These are phyloP conservation scores for Parauchenoglanis punctatus DNA, from an alignment of 2,797 vertebrate genomes.

Conservation along the genomic window DNA sequence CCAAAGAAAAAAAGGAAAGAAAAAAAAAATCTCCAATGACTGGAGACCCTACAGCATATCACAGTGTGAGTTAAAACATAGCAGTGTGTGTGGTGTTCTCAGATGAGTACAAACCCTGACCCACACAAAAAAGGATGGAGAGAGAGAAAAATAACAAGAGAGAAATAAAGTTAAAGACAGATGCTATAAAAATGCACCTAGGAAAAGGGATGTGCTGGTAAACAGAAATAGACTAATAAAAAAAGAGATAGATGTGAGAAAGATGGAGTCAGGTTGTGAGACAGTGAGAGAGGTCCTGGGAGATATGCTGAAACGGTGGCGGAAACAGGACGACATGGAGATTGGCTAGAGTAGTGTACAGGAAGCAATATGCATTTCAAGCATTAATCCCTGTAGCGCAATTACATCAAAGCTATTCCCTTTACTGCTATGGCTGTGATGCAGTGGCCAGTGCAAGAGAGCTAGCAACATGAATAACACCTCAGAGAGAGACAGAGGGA, in stretches of 20 bases:
- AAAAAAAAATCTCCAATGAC: neutral
- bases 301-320: slow-evolving; percentile 20
- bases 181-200: slow-evolving; percentile 44
- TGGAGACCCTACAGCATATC: neutral
- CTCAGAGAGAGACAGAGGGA: slow-evolving; percentile 25
- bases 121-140: neutral
- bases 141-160: slow-evolving; percentile 49
- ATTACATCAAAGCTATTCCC: slow-evolving; percentile 48
- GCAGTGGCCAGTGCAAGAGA: slow-evolving; percentile 30
- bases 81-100: slow-evolving; percentile 12
- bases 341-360: slow-evolving; percentile 19
- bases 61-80: neutral
- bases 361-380: slow-evolving; percentile 57
- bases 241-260: slow-evolving; percentile 33
- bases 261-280: slow-evolving; percentile 36
- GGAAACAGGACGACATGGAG: slow-evolving; percentile 61
- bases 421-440: slow-evolving; percentile 43
- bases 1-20: slow-evolving; percentile 20
- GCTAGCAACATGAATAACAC: slow-evolving; percentile 48
- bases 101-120: neutral
- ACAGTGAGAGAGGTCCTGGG: slow-evolving; percentile 46
- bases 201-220: slow-evolving; percentile 22
- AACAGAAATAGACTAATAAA: slow-evolving; percentile 28
- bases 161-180: slow-evolving; percentile 40
- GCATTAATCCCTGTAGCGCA: slow-evolving; percentile 56